phyloP scores from a whole-genome alignment of 2,113 vertebrate species.

The Spea multiplicata region DNA sequence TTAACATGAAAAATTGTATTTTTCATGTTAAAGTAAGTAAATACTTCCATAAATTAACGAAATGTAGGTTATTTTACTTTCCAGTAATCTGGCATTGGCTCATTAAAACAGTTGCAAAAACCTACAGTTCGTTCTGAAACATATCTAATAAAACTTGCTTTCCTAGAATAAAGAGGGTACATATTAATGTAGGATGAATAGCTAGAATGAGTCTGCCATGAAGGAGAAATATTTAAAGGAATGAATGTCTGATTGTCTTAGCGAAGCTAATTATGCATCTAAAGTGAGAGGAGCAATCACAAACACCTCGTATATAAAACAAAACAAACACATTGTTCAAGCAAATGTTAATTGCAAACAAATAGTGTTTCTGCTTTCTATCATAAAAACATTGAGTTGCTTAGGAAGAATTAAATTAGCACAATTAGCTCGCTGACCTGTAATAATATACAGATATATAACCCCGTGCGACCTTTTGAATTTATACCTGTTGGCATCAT shows the following conservation, averaged over 20 bases:
- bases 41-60: no score
- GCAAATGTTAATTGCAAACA: constrained; percentile 42
- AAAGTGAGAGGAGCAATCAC: constrained; percentile 30
- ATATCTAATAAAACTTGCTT: no score
- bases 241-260: constrained; percentile 39
- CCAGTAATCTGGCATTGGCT: no score
- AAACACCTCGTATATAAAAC: constrained; percentile 36
- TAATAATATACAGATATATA: constrained; percentile 41
- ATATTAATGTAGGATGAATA: no score
- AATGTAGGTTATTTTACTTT: no score
- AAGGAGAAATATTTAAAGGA: constrained; percentile 3
- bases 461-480: constrained; percentile 23
- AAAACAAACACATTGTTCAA: constrained; percentile 41
- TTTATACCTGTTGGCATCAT: constrained; percentile 41
- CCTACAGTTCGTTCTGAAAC: no score
- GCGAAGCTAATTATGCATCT: background rate
- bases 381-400: constrained; percentile 35
- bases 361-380: constrained; percentile 40
- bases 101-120: no score
- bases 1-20: no score
- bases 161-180: no score
- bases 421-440: constrained; percentile 41
- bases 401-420: constrained; percentile 47
- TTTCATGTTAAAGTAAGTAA: no score
- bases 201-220: no score